Conservation (phyloP, 2,888 invertebrate species). For the Nephrotoma appendiculata region DNA sequence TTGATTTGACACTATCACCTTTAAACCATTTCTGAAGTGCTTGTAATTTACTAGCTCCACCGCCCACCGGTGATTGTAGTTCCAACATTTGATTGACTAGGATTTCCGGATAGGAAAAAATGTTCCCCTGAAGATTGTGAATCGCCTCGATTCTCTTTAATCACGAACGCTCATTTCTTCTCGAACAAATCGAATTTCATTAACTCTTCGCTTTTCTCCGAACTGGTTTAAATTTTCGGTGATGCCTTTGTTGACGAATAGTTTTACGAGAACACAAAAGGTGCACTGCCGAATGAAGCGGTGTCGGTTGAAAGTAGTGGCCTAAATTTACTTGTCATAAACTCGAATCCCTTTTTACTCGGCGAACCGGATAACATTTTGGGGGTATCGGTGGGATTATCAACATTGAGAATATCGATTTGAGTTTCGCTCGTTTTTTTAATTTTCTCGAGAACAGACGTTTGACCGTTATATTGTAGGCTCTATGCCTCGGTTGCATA, state of each 20-base stretch:
- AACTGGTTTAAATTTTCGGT: no score
- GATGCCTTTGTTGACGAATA: no score
- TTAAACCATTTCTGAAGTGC: conserved; percentile 34
- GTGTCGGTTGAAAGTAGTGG: conserved; percentile 18
- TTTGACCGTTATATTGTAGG: conserved; percentile 75
- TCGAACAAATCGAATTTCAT: conserved; percentile 2
- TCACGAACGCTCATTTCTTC: background rate
- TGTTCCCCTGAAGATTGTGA: no score
- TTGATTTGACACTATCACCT: conserved; percentile 25
- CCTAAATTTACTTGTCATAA: no score
- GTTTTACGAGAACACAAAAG: conserved; percentile 21
- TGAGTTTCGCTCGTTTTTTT: conserved; percentile 23
- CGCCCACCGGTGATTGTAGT: conserved; percentile 31
- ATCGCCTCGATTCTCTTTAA: background rate
- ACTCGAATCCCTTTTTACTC: conserved; percentile 22
- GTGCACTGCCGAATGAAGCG: conserved; percentile 22
- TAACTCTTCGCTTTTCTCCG: no score
- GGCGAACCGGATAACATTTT: conserved; percentile 20
- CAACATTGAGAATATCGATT: conserved; percentile 4
- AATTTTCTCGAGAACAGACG: conserved; percentile 36
- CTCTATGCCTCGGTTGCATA: conserved; percentile 72
- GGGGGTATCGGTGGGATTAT: conserved; percentile 12
- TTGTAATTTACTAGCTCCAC: conserved; percentile 31
- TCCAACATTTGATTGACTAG: conserved; percentile 24
- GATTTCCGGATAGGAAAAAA: no score